A percentile compares a stretch with the other conserved stretches of the same genome.
Conservation (phyloP, 1,140 invertebrate species). For the Papilio helenus region DNA sequence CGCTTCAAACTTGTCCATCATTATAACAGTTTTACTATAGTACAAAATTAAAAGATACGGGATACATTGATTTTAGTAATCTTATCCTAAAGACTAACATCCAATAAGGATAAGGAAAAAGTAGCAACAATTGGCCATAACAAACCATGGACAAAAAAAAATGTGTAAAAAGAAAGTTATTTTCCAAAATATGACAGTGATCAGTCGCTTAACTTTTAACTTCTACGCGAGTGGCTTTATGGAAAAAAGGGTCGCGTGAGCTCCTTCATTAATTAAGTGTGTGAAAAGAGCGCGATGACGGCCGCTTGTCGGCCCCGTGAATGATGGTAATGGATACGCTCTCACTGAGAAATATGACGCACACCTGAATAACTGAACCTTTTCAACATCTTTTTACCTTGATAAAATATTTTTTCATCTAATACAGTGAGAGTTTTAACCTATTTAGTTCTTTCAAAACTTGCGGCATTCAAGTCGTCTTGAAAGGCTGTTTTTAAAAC, state of each 20-base stretch:
- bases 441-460: not conserved
- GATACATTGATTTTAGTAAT: too few species aligned
- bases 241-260: constrained; percentile 71
- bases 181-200: constrained; percentile 30
- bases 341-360: constrained; percentile 59
- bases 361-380: constrained; percentile 54
- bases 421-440: not conserved
- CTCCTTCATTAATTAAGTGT: constrained; percentile 74
- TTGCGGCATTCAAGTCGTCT: not conserved
- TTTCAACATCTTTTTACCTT: constrained; percentile 51
- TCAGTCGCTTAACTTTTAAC: constrained; percentile 38
- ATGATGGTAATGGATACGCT: constrained; percentile 69
- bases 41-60: too few species aligned
- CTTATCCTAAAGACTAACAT: too few species aligned
- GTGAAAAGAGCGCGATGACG: constrained; percentile 69
- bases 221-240: constrained; percentile 49
- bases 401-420: constrained; percentile 44
- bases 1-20: too few species aligned
- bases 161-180: not conserved
- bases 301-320: constrained; percentile 50
- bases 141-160: not conserved
- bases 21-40: too few species aligned
- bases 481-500: too few species aligned
- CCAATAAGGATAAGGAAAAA: too few species aligned
- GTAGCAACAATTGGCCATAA: not conserved